These are phyloP conservation scores for Tonatia bakeri DNA, from an alignment of 2,113 vertebrate genomes.

Conservation along the genomic window DNA sequence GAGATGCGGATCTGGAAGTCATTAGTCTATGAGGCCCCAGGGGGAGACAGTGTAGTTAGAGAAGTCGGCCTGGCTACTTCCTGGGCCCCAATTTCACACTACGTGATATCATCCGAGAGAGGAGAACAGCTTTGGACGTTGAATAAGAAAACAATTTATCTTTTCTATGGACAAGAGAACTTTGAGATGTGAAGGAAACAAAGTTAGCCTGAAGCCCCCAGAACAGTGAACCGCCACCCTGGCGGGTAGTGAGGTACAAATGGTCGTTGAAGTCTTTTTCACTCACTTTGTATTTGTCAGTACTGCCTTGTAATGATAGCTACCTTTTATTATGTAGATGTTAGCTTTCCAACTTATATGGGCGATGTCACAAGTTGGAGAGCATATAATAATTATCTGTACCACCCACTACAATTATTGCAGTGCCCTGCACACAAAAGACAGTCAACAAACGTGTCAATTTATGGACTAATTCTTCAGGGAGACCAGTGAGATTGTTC, in stretches of 20 bases:
- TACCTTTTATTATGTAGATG: neutral
- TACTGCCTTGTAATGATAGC: neutral
- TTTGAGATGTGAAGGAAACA: neutral
- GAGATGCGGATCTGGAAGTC: neutral
- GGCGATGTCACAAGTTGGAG: neutral
- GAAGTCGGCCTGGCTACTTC: neutral
- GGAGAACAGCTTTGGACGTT: neutral
- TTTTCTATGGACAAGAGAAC: neutral
- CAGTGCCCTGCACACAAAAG: neutral
- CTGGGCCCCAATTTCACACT: neutral
- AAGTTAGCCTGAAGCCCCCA: neutral
- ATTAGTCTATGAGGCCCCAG: neutral
- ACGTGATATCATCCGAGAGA: neutral
- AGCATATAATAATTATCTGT: neutral
- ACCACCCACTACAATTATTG: neutral
- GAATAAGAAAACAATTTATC: neutral
- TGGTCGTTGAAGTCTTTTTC: neutral
- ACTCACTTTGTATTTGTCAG: neutral
- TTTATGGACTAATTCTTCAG: neutral
- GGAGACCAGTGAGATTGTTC: neutral
- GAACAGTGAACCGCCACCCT: too few species aligned
- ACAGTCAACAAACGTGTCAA: neutral
- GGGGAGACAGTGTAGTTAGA: neutral
- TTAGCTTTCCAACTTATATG: neutral
- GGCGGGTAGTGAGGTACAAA: neutral